Conservation (phyloP, 2,888 invertebrate genomes). For the Mythimna loreyi region DNA sequence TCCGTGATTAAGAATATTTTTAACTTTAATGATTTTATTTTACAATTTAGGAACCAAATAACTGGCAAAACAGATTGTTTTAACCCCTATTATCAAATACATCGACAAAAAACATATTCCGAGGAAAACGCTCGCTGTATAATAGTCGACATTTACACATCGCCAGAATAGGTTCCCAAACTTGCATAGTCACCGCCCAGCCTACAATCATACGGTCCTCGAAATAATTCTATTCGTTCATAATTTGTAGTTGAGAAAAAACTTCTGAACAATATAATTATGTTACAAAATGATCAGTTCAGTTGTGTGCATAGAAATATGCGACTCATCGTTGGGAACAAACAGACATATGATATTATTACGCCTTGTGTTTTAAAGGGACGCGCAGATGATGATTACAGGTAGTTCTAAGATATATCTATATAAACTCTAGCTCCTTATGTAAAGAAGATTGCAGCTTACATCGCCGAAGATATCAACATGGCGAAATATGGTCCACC, state of each 20-base stretch:
- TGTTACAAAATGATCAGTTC: constrained; percentile 89
- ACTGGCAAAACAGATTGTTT: not conserved
- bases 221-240: constrained; percentile 86
- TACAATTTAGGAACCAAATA: not conserved
- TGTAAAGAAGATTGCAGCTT: too few species aligned
- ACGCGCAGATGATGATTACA: constrained; percentile 3
- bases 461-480: too few species aligned
- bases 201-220: constrained; percentile 87
- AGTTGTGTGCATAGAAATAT: constrained; percentile 74
- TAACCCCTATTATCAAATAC: not conserved
- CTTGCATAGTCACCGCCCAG: constrained; percentile 79
- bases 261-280: constrained; percentile 88
- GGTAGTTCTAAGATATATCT: not conserved
- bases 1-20: not conserved
- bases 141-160: constrained; percentile 11
- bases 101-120: not conserved
- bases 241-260: constrained; percentile 88
- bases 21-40: not conserved
- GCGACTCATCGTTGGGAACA: constrained; percentile 72
- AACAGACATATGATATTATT: constrained; percentile 57
- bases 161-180: constrained; percentile 69
- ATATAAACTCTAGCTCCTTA: too few species aligned
- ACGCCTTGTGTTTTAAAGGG: constrained; percentile 40
- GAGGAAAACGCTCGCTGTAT: not conserved
- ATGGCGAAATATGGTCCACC: too few species aligned